These are phyloP conservation scores for Drosophila ficusphila DNA, from an alignment of 1,140 invertebrate genomes.

Conservation along the genomic window DNA sequence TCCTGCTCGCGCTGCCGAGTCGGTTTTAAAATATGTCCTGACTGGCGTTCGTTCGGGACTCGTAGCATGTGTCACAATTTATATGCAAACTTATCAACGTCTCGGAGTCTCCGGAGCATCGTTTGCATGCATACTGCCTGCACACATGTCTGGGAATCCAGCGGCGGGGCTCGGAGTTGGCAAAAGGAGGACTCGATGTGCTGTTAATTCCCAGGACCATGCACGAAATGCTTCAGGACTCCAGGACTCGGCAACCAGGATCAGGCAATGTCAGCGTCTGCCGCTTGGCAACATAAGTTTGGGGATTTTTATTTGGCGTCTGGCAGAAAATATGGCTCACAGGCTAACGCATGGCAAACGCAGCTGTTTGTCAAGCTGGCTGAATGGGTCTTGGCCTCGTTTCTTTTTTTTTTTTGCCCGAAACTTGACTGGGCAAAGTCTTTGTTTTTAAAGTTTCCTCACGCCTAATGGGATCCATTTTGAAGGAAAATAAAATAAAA, in stretches of 20 bases:
- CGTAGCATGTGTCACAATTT: conserved; percentile 73
- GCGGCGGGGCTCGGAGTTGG: neutral
- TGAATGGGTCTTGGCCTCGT: neutral
- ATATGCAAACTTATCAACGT: conserved; percentile 82
- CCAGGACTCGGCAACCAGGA: conserved; percentile 10
- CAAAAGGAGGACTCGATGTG: conserved; percentile 53
- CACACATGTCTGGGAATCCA: conserved; percentile 31
- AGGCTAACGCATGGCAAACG: conserved; percentile 79
- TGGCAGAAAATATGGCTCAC: conserved; percentile 72
- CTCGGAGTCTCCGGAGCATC: conserved; percentile 71
- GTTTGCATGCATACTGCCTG: conserved; percentile 66
- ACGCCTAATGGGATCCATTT: conserved; percentile 23
- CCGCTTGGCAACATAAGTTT: conserved; percentile 72
- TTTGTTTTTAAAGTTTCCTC: conserved; percentile 53
- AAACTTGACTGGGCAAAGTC: neutral
- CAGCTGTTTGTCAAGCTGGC: conserved; percentile 70
- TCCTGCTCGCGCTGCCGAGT: conserved; percentile 22
- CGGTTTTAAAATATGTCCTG: conserved; percentile 50
- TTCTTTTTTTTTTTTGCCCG: neutral
- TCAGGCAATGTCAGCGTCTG: conserved; percentile 46
- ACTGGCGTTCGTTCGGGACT: neutral
- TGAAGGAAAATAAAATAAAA: conserved; percentile 44
- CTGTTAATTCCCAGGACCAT: conserved; percentile 71
- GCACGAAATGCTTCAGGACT: conserved; percentile 35
- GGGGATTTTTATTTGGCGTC: conserved; percentile 79